These are phyloP conservation scores for Noctua pronuba DNA, from an alignment of 2,888 invertebrate species.

Conservation along the genomic window DNA sequence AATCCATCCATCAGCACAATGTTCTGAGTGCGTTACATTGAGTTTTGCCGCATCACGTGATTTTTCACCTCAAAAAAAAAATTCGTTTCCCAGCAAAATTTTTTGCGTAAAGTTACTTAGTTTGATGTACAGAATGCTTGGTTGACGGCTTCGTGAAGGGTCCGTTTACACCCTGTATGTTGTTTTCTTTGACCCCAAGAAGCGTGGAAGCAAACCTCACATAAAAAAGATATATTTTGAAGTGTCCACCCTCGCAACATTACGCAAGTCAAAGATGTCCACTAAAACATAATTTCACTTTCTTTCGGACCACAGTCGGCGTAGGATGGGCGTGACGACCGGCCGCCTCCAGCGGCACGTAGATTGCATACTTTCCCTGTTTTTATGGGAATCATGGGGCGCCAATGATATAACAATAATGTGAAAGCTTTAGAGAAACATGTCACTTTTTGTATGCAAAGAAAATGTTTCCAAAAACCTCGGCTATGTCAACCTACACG, in stretches of 20 bases:
- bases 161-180: too few species aligned
- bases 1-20: too few species aligned
- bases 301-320: conserved; percentile 79
- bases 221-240: conserved; percentile 42
- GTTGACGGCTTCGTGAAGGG: too few species aligned
- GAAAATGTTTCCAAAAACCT: conserved; percentile 40
- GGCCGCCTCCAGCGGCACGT: conserved; percentile 79
- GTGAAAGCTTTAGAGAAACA: conserved; percentile 74
- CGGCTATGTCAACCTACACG: conserved; percentile 16
- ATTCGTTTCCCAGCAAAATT: too few species aligned
- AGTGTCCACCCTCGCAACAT: conserved; percentile 51
- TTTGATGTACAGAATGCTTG: too few species aligned
- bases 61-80: too few species aligned
- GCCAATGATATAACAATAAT: conserved; percentile 80
- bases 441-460: conserved; percentile 31
- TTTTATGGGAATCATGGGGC: conserved; percentile 87
- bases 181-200: conserved; percentile 19
- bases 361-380: conserved; percentile 89
- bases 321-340: conserved; percentile 86
- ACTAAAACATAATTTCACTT: conserved; percentile 84
- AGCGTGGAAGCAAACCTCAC: conserved; percentile 1
- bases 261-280: conserved; percentile 67
- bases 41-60: too few species aligned
- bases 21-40: too few species aligned
- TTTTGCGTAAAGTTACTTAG: too few species aligned